phyloP scores from a whole-genome alignment of 2,797 vertebrate species.

The Sebastes elongatus region DNA sequence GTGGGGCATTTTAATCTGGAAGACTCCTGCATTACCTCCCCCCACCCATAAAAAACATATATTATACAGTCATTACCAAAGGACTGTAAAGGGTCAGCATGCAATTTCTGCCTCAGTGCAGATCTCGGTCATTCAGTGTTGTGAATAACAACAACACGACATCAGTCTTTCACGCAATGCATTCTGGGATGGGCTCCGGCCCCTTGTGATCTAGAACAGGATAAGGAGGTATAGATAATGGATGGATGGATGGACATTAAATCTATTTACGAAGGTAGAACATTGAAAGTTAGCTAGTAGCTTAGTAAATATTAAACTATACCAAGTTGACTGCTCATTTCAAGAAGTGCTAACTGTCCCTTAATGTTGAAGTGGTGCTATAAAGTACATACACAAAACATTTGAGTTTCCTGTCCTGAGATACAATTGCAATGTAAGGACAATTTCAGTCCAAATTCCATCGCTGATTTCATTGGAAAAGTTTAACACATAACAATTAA shows the following conservation, averaged over 20 bases:
- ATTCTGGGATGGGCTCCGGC: neutral
- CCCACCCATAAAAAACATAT: constrained; percentile 25
- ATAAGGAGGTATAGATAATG: neutral
- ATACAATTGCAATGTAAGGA: neutral
- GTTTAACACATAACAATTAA: neutral
- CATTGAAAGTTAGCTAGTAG: too few species aligned
- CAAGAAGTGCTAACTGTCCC: neutral
- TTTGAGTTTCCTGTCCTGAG: neutral
- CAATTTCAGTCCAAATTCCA: neutral
- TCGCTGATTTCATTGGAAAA: neutral
- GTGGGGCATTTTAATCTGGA: constrained; percentile 57
- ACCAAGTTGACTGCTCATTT: neutral
- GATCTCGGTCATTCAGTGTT: constrained; percentile 6
- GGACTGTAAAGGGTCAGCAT: constrained; percentile 23
- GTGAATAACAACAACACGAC: constrained; percentile 5
- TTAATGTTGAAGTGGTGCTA: neutral
- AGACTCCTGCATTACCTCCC: constrained; percentile 11
- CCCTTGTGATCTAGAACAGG: neutral
- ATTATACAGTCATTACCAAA: constrained; percentile 41
- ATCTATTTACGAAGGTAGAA: neutral
- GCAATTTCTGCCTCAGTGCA: constrained; percentile 21
- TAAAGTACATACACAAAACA: neutral
- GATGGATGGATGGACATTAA: neutral
- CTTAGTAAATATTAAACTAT: neutral
- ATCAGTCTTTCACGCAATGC: neutral